Evolutionary conservation across 2,113 vertebrate species (phyloP).

Genomic region (Buteo buteo): DNA sequence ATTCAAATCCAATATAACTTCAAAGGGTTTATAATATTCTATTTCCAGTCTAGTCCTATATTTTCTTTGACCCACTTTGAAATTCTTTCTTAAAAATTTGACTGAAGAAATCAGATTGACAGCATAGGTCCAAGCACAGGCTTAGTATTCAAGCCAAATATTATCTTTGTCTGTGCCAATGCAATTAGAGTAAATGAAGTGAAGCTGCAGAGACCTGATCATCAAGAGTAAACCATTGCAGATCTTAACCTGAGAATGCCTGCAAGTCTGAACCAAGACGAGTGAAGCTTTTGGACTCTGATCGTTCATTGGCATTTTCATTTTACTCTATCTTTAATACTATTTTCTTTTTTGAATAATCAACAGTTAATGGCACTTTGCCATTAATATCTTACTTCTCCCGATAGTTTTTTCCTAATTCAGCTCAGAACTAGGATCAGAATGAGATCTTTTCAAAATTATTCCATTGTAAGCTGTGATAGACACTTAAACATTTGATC

Average conservation of each 20-base stretch:
- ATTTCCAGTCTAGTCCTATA: not conserved
- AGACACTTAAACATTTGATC: not conserved
- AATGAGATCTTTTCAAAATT: not conserved
- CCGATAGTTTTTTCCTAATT: not conserved
- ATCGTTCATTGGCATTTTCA: not conserved
- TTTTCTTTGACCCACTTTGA: not conserved
- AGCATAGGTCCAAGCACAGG: not conserved
- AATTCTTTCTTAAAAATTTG: not conserved
- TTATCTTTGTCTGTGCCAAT: not conserved
- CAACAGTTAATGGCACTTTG: not conserved
- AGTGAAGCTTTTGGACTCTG: not conserved
- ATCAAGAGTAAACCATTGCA: not conserved
- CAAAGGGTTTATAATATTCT: not conserved
- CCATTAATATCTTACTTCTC: not conserved
- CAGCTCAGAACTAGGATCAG: not conserved
- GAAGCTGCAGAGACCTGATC: not conserved
- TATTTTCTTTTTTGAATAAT: not conserved
- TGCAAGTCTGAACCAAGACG: not conserved
- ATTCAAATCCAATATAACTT: not conserved
- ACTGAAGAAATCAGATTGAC: not conserved
- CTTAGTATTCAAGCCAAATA: not conserved
- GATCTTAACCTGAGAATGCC: not conserved
- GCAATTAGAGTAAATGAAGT: not conserved
- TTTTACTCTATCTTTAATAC: not conserved
- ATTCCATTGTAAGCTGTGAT: not conserved